phyloP scores from a whole-genome alignment of 2,888 invertebrate genomes.

The Leptinotarsa haldemani region DNA sequence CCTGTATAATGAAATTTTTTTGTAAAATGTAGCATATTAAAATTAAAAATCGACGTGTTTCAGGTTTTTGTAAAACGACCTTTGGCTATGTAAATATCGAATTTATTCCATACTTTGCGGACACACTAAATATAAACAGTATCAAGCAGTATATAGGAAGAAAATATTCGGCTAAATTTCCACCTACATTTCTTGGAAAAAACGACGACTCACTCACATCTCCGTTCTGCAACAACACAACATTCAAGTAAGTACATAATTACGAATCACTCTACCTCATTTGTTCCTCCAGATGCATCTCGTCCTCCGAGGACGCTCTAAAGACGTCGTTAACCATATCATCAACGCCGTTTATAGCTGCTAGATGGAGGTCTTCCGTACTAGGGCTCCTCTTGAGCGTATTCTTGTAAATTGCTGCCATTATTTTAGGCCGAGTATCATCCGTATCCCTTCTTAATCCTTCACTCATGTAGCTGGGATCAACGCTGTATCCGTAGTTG shows the following conservation, averaged over 20 bases:
- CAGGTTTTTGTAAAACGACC: no score
- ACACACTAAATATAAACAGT: no score
- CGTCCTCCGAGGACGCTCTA: constrained; percentile 25
- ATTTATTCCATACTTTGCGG: no score
- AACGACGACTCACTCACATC: no score
- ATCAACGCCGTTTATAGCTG: constrained; percentile 59
- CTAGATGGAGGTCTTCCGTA: constrained; percentile 48
- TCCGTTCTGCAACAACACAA: no score
- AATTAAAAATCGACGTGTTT: no score
- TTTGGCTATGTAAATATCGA: no score
- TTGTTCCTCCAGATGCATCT: constrained; percentile 65
- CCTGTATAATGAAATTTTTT: no score
- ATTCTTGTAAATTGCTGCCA: constrained; percentile 78
- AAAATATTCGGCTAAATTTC: no score
- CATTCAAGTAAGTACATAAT: not conserved
- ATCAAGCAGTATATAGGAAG: no score
- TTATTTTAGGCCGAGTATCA: constrained; percentile 75
- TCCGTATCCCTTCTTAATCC: constrained; percentile 64
- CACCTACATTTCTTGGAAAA: no score
- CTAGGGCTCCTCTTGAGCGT: constrained; percentile 60
- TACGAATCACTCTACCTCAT: constrained; percentile 62
- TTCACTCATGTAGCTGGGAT: constrained; percentile 51
- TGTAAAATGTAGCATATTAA: no score
- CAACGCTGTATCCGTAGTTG: constrained; percentile 76
- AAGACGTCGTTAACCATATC: constrained; percentile 10